Conservation (phyloP, 2,888 invertebrate genomes). For the Arrhopalites spinosus region DNA sequence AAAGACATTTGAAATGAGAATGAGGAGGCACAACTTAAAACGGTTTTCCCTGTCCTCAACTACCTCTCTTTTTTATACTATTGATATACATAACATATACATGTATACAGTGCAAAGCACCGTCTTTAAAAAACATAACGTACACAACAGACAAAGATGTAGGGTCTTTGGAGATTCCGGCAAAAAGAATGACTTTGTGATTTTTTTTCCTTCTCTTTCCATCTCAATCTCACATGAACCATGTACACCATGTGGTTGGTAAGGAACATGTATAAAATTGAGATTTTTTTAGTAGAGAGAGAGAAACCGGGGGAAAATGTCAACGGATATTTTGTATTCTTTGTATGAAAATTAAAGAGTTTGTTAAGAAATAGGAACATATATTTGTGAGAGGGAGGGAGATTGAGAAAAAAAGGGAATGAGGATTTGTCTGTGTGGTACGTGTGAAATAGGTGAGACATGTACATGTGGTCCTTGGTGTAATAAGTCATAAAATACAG, state of each 20-base stretch:
- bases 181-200: conserved; percentile 30
- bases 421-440: conserved; percentile 19
- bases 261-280: background rate
- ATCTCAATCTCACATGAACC: background rate
- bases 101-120: background rate
- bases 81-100: background rate
- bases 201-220: conserved; percentile 14
- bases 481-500: conserved; percentile 53
- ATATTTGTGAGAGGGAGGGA: conserved; percentile 2
- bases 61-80: background rate
- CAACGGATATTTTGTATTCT: background rate
- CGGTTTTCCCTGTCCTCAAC: background rate
- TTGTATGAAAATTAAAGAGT: conserved; percentile 35
- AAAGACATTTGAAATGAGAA: background rate
- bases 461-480: conserved; percentile 36
- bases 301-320: background rate
- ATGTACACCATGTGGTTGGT: background rate
- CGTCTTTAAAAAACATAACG: background rate
- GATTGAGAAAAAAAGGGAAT: conserved; percentile 22
- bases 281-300: background rate
- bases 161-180: background rate
- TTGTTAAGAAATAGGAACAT: conserved; percentile 24
- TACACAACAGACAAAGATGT: background rate
- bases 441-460: conserved; percentile 6
- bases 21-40: background rate